phyloP scores from a whole-genome alignment of 2,888 invertebrate species.

The Dendrolimus houi region DNA sequence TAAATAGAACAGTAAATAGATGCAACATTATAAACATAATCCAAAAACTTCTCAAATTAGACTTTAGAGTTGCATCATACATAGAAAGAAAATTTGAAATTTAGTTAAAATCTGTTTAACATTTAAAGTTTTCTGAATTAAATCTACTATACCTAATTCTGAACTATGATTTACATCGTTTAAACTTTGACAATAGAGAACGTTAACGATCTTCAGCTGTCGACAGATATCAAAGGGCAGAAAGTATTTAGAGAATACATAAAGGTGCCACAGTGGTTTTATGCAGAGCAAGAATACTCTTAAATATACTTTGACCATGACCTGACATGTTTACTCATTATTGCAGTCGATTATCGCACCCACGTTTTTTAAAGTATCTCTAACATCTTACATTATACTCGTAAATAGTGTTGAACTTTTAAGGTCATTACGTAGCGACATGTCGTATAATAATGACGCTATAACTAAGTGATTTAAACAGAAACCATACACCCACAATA shows the following conservation, averaged over 20 bases:
- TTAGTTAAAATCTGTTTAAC: too few relatives aligned
- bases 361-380: background rate
- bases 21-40: too few relatives aligned
- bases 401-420: background rate
- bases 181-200: background rate
- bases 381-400: background rate
- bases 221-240: background rate
- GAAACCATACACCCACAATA: background rate
- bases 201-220: background rate
- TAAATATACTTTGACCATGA: background rate
- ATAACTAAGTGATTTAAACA: background rate
- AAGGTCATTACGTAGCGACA: background rate
- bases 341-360: background rate
- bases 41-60: too few relatives aligned
- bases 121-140: too few relatives aligned
- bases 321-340: background rate
- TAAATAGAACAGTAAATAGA: too few relatives aligned
- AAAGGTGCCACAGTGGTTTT: background rate
- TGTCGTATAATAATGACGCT: background rate
- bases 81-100: too few relatives aligned
- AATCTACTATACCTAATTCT: too few relatives aligned
- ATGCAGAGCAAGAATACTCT: background rate
- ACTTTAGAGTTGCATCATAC: too few relatives aligned
- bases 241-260: background rate
- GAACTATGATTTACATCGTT: too few relatives aligned